Evolutionary conservation across 2,888 invertebrate species (phyloP).

Genomic region (Trachelus iudaicus): DNA sequence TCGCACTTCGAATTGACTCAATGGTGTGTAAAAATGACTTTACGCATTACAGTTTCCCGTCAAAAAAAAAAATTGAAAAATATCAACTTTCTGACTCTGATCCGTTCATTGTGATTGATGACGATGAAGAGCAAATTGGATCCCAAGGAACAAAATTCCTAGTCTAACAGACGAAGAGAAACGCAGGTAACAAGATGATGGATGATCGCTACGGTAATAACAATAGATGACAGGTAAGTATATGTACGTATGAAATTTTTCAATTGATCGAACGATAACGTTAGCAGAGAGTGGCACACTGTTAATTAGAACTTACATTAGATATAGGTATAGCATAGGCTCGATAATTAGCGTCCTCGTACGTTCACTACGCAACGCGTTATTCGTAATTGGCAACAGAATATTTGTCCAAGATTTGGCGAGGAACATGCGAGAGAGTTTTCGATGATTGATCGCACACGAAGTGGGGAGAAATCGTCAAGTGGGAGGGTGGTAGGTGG

Average conservation of each 20-base stretch:
- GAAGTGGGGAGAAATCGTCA: background rate
- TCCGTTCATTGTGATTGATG: background rate
- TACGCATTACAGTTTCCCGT: conserved; percentile 22
- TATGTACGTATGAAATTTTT: background rate
- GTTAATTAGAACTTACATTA: background rate
- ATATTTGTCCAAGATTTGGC: background rate
- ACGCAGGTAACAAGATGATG: background rate
- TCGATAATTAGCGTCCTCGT: background rate
- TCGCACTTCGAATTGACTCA: conserved; percentile 59
- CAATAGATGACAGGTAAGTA: background rate
- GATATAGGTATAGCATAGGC: background rate
- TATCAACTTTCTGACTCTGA: background rate
- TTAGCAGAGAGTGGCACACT: background rate
- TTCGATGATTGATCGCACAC: background rate
- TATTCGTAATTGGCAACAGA: background rate
- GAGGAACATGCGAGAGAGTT: background rate
- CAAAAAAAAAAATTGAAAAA: background rate
- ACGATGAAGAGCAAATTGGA: background rate
- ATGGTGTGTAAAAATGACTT: conserved; percentile 33
- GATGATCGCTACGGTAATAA: background rate
- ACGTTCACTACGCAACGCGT: background rate
- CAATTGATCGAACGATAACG: background rate
- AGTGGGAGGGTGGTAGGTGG: background rate
- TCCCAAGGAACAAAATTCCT: background rate
- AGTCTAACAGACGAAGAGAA: background rate